Base-by-base conservation (phyloP, 1,140 invertebrate species). In the Psix sp. region DNA sequence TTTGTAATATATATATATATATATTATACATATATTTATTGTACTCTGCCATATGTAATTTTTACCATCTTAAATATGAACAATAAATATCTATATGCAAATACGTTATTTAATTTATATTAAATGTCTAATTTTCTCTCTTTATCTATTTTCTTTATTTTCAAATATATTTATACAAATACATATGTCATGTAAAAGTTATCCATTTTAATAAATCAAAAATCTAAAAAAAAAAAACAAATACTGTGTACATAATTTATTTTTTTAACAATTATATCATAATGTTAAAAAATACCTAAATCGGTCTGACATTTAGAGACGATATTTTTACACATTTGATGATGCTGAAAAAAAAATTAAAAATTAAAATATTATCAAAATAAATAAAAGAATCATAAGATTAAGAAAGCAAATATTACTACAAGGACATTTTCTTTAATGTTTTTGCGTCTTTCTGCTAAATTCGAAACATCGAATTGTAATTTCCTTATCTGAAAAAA, bases 11-110 rank as follows among this genome's bases (percentile, higher is more conserved):
- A 38, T 46, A 45, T 45, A 14, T 60, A 60, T 60, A 49, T 60
- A 60, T 60, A 40, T 60, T 29, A 40, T 48, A 48, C 18, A 60
- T 60, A 48, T 60, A 60, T 60, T 60, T 48, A 43, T 60, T 60
- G 56, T 60, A 48, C 42, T 49, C 43, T 39, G 56, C 21, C 24
- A 40, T 10, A 21, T 40, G 35, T 49, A 26, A 48, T 60, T 60
- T 60, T 11, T 60, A 60, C 45, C 9, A 48, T 9, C 33, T 31
- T 24, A 39, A 31, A 54, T 17, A 6, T 3, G 11, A 11, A 35
- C 1, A 13, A 5, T 13, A 35, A 6, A 35, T 13, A 35, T 35
- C n/a, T 17, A 39, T 17, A 10, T 6, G 17, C 11, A 18, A 9
- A 39, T n/a, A 5, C 16, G 36, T 38, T 3, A 14, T 14, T n/a